Evolutionary conservation across 2,888 invertebrate genomes (phyloP).

Genomic region (Microctonus aethiopoides): DNA sequence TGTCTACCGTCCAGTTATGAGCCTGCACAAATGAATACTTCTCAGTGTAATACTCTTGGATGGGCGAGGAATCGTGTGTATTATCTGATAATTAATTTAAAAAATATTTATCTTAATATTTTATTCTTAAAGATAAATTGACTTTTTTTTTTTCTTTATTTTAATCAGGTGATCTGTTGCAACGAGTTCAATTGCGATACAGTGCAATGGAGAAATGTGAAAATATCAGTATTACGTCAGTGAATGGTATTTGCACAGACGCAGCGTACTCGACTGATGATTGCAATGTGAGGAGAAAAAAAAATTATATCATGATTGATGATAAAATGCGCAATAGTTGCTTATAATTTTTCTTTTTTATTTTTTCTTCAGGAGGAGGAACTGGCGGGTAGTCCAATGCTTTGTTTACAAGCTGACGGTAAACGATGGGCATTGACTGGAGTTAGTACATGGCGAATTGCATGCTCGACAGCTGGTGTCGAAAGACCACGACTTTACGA

Average conservation of each 20-base stretch:
- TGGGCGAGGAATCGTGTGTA: conserved; percentile 82
- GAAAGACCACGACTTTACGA: conserved; percentile 87
- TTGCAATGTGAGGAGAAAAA: conserved; percentile 78
- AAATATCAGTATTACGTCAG: conserved; percentile 85
- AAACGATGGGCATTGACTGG: conserved; percentile 84
- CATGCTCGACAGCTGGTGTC: conserved; percentile 81
- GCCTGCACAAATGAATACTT: conserved; percentile 61
- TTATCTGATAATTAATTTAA: not conserved
- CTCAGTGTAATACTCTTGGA: conserved; percentile 84
- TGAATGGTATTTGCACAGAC: conserved; percentile 86
- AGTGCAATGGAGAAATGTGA: conserved; percentile 85
- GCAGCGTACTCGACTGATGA: conserved; percentile 82
- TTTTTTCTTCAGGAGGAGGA: conserved; percentile 78
- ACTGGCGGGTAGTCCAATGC: conserved; percentile 87
- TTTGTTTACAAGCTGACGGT: conserved; percentile 79
- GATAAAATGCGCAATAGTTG: not conserved
- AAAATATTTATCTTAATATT: not conserved
- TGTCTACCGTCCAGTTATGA: conserved; percentile 78
- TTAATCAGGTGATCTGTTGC: conserved; percentile 75
- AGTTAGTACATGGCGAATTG: conserved; percentile 87
- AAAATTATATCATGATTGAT: not conserved
- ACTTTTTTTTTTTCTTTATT: not conserved
- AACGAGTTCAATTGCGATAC: conserved; percentile 81
- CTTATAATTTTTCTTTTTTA: not conserved
- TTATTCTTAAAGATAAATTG: not conserved